phyloP scores from a whole-genome alignment of 2,888 invertebrate genomes.

The Synergus gifuensis region DNA sequence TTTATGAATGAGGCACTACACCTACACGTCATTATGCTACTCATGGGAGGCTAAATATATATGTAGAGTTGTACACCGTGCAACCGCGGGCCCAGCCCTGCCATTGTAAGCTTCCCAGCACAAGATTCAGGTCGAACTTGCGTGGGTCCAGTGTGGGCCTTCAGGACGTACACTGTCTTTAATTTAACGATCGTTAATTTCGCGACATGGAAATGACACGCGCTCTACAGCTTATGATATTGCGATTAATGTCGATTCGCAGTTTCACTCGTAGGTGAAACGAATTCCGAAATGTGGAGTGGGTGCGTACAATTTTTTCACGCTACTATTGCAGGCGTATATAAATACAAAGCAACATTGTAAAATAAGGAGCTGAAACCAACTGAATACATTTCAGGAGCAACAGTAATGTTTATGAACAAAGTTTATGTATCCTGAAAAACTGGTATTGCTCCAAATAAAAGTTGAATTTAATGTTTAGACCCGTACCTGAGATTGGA shows the following conservation, averaged over 20 bases:
- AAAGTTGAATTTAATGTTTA: too few relatives aligned
- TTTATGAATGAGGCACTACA: constrained; percentile 72
- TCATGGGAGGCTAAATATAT: constrained; percentile 64
- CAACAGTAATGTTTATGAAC: too few relatives aligned
- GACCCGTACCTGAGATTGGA: too few relatives aligned
- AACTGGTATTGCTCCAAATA: too few relatives aligned
- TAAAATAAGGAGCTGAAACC: not conserved
- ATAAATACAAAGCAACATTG: not conserved
- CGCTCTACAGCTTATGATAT: not conserved
- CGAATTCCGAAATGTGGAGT: not conserved
- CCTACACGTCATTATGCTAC: constrained; percentile 67
- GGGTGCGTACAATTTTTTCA: not conserved
- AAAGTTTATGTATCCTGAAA: too few relatives aligned
- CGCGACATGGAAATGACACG: constrained; percentile 6
- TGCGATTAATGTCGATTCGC: constrained; percentile 13
- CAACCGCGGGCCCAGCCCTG: constrained; percentile 65
- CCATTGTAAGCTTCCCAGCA: constrained; percentile 54
- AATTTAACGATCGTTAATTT: constrained; percentile 13
- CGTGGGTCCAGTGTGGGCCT: constrained; percentile 19
- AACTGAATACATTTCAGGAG: not conserved
- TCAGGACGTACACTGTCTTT: not conserved
- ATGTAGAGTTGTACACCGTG: constrained; percentile 48
- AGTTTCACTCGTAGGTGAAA: constrained; percentile 36
- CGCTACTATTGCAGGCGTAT: not conserved
- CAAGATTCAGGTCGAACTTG: not conserved